phyloP scores from a whole-genome alignment of 2,888 invertebrate species.

The Tholera decimalis region DNA sequence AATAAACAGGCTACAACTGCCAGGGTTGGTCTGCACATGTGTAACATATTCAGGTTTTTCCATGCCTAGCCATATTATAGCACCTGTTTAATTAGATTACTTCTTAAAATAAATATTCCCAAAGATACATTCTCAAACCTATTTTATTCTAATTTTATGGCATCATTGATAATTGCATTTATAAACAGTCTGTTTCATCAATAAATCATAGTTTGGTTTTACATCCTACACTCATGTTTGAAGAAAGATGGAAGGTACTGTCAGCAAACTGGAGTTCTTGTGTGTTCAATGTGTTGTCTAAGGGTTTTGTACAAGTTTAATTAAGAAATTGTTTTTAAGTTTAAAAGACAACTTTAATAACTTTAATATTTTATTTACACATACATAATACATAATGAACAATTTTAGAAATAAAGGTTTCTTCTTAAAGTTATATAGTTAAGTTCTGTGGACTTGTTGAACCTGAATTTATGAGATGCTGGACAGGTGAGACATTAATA shows the following conservation, averaged over 20 bases:
- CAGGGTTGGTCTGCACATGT: too few relatives aligned
- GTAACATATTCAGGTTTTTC: too few relatives aligned
- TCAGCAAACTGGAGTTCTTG: not conserved
- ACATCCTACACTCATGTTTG: not conserved
- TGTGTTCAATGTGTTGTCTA: too few relatives aligned
- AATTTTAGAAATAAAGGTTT: not conserved
- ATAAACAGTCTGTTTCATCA: constrained; percentile 17
- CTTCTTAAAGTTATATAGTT: not conserved
- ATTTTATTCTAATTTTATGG: constrained; percentile 29
- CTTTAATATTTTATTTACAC: too few relatives aligned
- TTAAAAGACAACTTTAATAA: too few relatives aligned
- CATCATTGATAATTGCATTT: constrained; percentile 23
- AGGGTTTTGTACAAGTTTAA: too few relatives aligned
- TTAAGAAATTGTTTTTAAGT: too few relatives aligned
- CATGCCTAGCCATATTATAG: too few relatives aligned
- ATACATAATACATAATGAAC: too few relatives aligned
- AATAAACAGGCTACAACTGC: too few relatives aligned
- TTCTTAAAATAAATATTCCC: constrained; percentile 4
- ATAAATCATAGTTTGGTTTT: constrained; percentile 24
- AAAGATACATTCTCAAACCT: not conserved
- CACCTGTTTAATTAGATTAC: too few relatives aligned
- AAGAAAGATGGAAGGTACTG: not conserved
- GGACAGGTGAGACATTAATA: not conserved
- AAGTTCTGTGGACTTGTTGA: not conserved
- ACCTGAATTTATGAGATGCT: not conserved